Evolutionary conservation across 1,140 invertebrate species (phyloP).

Genomic region (Neodiprion pinetum): DNA sequence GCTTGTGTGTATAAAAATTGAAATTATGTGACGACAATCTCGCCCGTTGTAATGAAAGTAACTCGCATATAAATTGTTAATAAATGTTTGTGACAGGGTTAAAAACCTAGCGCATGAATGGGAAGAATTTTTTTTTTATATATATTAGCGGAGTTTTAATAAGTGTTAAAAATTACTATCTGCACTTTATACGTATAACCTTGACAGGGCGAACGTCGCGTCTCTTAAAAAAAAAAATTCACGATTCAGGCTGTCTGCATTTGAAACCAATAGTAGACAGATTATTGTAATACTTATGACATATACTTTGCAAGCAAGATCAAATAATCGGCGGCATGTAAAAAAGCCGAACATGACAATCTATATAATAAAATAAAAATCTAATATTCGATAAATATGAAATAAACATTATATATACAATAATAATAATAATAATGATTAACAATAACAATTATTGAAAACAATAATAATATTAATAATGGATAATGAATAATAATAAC

Average conservation of each 20-base stretch:
- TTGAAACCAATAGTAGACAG: background rate
- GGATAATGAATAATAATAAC: constrained; percentile 31
- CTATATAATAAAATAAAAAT: constrained; percentile 44
- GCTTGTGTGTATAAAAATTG: too few relatives aligned
- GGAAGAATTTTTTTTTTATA: too few relatives aligned
- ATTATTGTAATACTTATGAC: background rate
- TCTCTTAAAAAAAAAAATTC: constrained; percentile 4
- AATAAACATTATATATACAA: constrained; percentile 32
- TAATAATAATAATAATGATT: constrained; percentile 12
- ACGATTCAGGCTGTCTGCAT: background rate
- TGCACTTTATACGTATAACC: too few relatives aligned
- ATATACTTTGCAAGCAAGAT: constrained; percentile 1
- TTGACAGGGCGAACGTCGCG: too few relatives aligned
- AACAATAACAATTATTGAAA: constrained; percentile 23
- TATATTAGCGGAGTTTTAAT: too few relatives aligned
- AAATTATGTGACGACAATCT: too few relatives aligned
- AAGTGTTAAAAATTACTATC: too few relatives aligned
- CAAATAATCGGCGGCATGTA: constrained; percentile 24
- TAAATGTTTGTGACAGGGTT: too few relatives aligned
- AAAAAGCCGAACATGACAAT: constrained; percentile 53
- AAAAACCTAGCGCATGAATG: too few relatives aligned
- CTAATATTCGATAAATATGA: constrained; percentile 11
- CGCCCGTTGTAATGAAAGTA: too few relatives aligned
- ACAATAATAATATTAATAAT: constrained; percentile 32
- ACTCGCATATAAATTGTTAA: too few relatives aligned